Conservation (phyloP, 2,113 vertebrate species). For the Cryptotis parvus region DNA sequence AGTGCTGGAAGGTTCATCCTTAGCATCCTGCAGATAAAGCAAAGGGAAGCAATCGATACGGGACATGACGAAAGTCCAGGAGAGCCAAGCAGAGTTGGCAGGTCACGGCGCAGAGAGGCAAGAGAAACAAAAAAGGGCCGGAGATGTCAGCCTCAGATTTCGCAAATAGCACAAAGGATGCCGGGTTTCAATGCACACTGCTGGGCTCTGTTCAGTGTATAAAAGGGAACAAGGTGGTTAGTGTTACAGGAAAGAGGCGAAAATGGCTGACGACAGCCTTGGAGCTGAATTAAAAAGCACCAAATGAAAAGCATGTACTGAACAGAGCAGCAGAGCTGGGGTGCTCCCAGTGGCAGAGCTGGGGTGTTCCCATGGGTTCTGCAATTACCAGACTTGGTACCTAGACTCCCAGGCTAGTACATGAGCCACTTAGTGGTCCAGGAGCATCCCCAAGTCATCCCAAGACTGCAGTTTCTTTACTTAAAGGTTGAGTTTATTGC, state of each 20-base stretch:
- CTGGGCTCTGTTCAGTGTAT: constrained; percentile 73
- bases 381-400: neutral
- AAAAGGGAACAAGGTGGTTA: constrained; percentile 80
- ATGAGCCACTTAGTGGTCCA: neutral
- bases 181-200: constrained; percentile 81
- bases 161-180: constrained; percentile 77
- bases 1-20: constrained; percentile 6
- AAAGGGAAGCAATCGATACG: neutral
- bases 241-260: constrained; percentile 73
- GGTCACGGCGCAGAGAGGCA: constrained; percentile 56
- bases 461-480: neutral
- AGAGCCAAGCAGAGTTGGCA: constrained; percentile 71
- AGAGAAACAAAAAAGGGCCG: constrained; percentile 63
- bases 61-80: constrained; percentile 64
- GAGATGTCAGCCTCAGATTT: constrained; percentile 81
- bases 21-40: constrained; percentile 64
- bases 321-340: neutral
- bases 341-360: neutral
- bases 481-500: neutral
- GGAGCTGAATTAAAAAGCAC: constrained; percentile 72
- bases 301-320: constrained; percentile 58
- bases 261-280: constrained; percentile 70
- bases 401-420: neutral
- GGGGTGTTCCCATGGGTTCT: neutral
- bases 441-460: neutral